phyloP scores from a whole-genome alignment of 2,888 invertebrate genomes.

The Pedicia rivosa region DNA sequence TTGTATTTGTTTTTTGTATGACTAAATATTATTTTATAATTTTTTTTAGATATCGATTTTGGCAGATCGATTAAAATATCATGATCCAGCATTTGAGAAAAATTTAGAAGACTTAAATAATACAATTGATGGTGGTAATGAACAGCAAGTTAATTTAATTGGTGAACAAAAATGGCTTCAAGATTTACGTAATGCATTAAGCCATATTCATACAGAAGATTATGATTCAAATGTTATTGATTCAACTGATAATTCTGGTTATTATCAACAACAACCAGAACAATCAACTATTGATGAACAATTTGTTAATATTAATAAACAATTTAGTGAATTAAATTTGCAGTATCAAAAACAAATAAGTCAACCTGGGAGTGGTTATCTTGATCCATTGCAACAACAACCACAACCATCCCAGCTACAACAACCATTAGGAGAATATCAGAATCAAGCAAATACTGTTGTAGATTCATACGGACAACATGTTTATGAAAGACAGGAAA shows the following conservation, averaged over 20 bases:
- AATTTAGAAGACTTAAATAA: constrained; percentile 30
- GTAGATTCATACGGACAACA: no score
- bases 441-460: no score
- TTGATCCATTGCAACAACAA: constrained; percentile 9
- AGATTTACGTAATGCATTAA: constrained; percentile 18
- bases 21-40: constrained; percentile 3
- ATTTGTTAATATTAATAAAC: constrained; percentile 27
- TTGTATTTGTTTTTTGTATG: constrained; percentile 8
- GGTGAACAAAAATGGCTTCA: constrained; percentile 29
- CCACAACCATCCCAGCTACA: constrained; percentile 1
- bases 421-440: neutral
- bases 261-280: no score
- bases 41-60: constrained; percentile 24
- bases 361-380: neutral
- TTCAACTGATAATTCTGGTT: no score
- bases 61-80: constrained; percentile 48
- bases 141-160: constrained; percentile 17
- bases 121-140: constrained; percentile 21
- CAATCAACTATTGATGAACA: constrained; percentile 24
- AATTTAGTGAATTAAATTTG: constrained; percentile 27
- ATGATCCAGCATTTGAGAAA: constrained; percentile 39
- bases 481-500: no score
- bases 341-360: constrained; percentile 18
- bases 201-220: neutral
- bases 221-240: no score